Base-by-base conservation (phyloP, 2,797 vertebrate genomes). In the Mastacembelus armatus region DNA sequence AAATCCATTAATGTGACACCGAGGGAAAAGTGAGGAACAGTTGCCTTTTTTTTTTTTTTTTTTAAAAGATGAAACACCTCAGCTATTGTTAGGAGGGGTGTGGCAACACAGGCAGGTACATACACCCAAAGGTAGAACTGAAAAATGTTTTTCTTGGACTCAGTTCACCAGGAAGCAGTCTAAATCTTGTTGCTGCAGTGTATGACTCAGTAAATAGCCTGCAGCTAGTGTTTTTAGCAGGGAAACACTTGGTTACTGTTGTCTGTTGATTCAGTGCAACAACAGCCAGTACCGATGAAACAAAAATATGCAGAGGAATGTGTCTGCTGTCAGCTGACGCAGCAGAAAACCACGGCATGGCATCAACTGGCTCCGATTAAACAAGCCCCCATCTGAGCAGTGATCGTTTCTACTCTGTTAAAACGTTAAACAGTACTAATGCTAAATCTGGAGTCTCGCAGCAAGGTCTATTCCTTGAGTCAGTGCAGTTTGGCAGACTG, bases 181-280 rank as follows among this genome's bases (percentile, higher is more conserved):
- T 54, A 29, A 77, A 69, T 43, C 33, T 27, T 48, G 51, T 35
- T 29, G n/a, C 7, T 44, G 56, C 45, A 45, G 49, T 7, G 22
- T n/a, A 6, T 77, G 75, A 80, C 54, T 82, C 80, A 74, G 43
- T 47, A 1, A 50, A 51, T 47, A n/a, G 58, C 69, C 49, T 24
- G 26, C 22, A 74, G 70, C 51, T 5, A 33, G 4, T 19, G 52
- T 27, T 50, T 67, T 36, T 7, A 56, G 24, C 64, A 56, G n/a
- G n/a, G 32, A 72, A 73, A 70, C 52, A 56, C 48, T 66, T 19
- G 9, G 39, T 30, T 29, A 35, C 38, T 33, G 48, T 60, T n/a
- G 45, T 33, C 60, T 39, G 38, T 44, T 69, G 59, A 57, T 19
- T 72, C 70, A 58, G 2, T 32, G 38, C 33, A 45, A 63, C 18